Conservation (phyloP, 2,113 vertebrate genomes). For the Peromyscus californicus region DNA sequence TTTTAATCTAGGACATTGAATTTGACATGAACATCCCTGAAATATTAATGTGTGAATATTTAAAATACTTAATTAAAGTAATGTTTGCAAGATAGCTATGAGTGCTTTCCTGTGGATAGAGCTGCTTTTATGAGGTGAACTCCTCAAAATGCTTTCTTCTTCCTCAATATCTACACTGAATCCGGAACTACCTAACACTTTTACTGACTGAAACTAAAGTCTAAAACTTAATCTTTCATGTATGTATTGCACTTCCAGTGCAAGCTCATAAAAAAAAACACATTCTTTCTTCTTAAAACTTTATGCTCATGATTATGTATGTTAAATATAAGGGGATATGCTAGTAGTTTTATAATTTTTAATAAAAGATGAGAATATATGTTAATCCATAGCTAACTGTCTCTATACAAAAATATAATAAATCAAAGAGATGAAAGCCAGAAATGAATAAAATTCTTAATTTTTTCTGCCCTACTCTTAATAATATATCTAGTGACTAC, state of each 20-base stretch:
- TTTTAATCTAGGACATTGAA: constrained; percentile 77
- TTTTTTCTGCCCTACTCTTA: background rate
- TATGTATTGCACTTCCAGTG: background rate
- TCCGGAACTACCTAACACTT: constrained; percentile 28
- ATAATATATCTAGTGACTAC: background rate
- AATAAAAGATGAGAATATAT: constrained; percentile 5
- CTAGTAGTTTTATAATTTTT: constrained; percentile 47
- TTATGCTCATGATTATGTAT: background rate
- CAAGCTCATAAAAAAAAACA: constrained; percentile 13
- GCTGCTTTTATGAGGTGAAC: background rate
- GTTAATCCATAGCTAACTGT: background rate
- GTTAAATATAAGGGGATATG: background rate
- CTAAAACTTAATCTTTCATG: constrained; percentile 4
- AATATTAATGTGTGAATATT: constrained; percentile 67
- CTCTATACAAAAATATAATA: constrained; percentile 34
- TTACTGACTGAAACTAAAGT: background rate
- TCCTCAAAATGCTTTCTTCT: background rate
- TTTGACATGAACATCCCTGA: constrained; percentile 69
- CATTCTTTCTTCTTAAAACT: constrained; percentile 25
- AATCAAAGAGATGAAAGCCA: constrained; percentile 23
- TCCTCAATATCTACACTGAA: background rate
- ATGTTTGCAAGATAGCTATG: background rate
- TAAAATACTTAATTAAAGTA: constrained; percentile 62
- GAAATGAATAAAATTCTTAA: constrained; percentile 25
- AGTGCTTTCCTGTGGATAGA: constrained; percentile 8